Evolutionary conservation across 2,888 invertebrate species (phyloP).

Genomic region (Ditula angustiorana): DNA sequence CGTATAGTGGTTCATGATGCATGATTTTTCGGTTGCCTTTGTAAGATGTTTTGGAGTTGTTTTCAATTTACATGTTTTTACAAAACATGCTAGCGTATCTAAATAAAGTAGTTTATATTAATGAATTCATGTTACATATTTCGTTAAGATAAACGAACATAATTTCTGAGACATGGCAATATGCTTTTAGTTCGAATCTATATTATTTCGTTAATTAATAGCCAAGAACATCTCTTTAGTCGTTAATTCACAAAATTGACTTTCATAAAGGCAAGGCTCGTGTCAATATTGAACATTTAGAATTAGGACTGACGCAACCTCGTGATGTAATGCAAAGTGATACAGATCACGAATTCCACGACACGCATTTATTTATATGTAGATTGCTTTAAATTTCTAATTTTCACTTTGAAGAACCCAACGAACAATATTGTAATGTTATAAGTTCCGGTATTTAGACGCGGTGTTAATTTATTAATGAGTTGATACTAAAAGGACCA

Average conservation of each 20-base stretch:
- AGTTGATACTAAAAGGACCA: conserved; percentile 5
- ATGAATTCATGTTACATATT: background rate
- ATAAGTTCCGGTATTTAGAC: conserved; percentile 20
- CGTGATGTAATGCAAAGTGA: conserved; percentile 15
- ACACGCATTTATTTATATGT: conserved; percentile 29
- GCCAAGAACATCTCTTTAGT: background rate
- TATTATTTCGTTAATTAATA: background rate
- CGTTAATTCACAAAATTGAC: conserved; percentile 17
- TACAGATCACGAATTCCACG: conserved; percentile 24
- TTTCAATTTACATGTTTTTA: background rate
- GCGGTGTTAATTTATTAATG: background rate
- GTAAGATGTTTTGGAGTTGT: too few species aligned
- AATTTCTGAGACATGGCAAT: background rate
- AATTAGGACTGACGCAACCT: conserved; percentile 15
- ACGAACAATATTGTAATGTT: conserved; percentile 18
- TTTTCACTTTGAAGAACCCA: conserved; percentile 26
- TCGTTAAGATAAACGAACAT: background rate
- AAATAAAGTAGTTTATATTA: background rate
- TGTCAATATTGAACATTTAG: conserved; percentile 19
- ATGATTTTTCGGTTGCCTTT: too few species aligned
- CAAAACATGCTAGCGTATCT: background rate
- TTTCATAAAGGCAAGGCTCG: conserved; percentile 20
- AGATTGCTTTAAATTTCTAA: conserved; percentile 32
- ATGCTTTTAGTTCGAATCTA: background rate
- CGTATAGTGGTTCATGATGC: too few species aligned